These are phyloP conservation scores for Heliornis fulica DNA, from an alignment of 2,113 vertebrate genomes.

Conservation along the genomic window DNA sequence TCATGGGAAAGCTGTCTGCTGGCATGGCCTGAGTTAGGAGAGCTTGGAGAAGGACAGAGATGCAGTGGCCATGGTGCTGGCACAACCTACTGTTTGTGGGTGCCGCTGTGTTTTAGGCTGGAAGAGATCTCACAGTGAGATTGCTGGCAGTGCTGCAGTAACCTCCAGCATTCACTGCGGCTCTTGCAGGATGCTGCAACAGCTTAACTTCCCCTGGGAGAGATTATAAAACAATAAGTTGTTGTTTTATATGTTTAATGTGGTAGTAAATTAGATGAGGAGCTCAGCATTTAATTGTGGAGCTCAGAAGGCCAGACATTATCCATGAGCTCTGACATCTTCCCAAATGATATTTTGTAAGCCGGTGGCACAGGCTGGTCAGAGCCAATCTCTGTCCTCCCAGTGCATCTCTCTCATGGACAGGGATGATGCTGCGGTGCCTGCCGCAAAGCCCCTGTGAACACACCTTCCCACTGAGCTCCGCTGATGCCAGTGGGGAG, in stretches of 20 bases:
- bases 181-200: neutral
- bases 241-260: neutral
- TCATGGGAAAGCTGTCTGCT: fast-evolving
- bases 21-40: fast-evolving
- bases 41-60: neutral
- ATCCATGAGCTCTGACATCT: neutral
- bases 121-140: neutral
- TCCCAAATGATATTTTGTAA: neutral
- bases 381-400: neutral
- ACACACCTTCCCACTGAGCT: neutral
- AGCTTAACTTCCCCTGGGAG: neutral
- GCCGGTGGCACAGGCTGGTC: neutral
- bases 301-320: neutral
- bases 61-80: fast-evolving
- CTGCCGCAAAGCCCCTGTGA: neutral
- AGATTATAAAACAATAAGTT: conserved; percentile 1
- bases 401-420: neutral
- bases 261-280: conserved; percentile 22
- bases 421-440: neutral
- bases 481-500: neutral
- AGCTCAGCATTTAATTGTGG: neutral
- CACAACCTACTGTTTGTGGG: neutral
- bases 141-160: neutral
- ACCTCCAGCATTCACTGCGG: neutral
- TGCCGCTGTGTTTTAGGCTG: neutral